Conservation (phyloP, 2,797 vertebrate genomes). For the Clarias fuscus region DNA sequence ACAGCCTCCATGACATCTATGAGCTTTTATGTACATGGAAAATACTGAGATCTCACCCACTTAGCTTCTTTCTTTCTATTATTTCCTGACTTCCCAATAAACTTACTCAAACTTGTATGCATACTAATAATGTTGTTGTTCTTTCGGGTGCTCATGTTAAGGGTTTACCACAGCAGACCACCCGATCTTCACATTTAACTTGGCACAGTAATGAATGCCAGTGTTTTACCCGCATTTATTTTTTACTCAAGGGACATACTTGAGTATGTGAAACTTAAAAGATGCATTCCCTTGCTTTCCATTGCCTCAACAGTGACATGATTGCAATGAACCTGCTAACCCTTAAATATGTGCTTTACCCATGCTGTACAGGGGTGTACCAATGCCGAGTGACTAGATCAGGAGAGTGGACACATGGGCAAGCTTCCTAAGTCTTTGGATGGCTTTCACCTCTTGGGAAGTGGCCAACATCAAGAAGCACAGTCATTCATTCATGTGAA, state of each 20-base stretch:
- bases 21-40: neutral
- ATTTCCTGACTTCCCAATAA: neutral
- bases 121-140: neutral
- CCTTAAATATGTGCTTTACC: neutral
- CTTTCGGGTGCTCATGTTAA: too few species aligned
- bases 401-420: constrained; percentile 29
- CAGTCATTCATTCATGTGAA: neutral
- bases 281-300: neutral
- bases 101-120: neutral
- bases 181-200: too few species aligned
- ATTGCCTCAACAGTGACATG: neutral
- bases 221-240: neutral
- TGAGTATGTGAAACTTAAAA: neutral
- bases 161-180: too few species aligned
- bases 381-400: neutral
- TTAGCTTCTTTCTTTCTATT: constrained; percentile 7
- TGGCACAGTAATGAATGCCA: neutral
- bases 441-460: constrained; percentile 2
- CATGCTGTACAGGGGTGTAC: neutral
- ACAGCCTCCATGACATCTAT: constrained; percentile 10
- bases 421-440: neutral
- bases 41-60: neutral
- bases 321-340: neutral
- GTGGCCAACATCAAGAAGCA: constrained; percentile 1
- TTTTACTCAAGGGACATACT: neutral